phyloP scores from a whole-genome alignment of 1,140 invertebrate genomes.

The Ridgeia piscesae region DNA sequence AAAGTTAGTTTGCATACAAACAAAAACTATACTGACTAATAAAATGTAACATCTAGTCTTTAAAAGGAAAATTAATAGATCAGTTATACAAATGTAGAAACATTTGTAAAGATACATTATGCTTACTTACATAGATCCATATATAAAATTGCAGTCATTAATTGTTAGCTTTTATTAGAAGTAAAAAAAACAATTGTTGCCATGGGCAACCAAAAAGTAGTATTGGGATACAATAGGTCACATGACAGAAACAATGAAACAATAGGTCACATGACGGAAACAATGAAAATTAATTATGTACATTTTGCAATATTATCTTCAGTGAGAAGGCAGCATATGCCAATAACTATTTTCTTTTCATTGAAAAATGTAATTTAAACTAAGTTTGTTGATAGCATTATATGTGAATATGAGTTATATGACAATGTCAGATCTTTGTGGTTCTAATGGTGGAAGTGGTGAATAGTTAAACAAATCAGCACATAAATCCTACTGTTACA shows the following conservation, averaged over 20 bases:
- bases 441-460: not conserved
- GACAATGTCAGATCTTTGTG: not conserved
- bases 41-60: too few relatives aligned
- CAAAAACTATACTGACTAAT: too few relatives aligned
- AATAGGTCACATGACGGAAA: too few relatives aligned
- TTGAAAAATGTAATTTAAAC: not conserved
- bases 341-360: not conserved
- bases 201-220: not conserved
- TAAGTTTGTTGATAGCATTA: not conserved
- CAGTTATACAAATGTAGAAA: not conserved
- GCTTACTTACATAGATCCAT: not conserved
- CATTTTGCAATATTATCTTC: not conserved
- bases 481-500: too few relatives aligned
- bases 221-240: not conserved
- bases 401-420: not conserved
- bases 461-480: not conserved
- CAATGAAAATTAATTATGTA: not conserved
- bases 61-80: not conserved
- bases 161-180: not conserved
- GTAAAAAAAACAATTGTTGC: not conserved
- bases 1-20: too few relatives aligned
- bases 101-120: too few relatives aligned
- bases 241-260: not conserved
- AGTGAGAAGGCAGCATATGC: not conserved
- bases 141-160: not conserved